These are phyloP conservation scores for Eupithecia vulgata DNA, from an alignment of 2,888 invertebrate genomes.

Conservation along the genomic window DNA sequence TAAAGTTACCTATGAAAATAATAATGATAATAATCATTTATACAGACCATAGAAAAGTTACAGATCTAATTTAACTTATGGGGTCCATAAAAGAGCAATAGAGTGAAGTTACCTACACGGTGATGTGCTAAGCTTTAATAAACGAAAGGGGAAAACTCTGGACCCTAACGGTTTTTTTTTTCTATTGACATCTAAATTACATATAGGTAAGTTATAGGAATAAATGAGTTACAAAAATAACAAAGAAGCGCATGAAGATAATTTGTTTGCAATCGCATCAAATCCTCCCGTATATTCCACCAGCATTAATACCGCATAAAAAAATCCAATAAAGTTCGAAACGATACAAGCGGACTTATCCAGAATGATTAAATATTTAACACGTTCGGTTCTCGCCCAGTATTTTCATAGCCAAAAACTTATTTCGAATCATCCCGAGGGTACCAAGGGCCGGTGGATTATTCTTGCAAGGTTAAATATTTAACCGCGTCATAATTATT, in stretches of 20 bases:
- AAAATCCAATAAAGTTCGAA: background rate
- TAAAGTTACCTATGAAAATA: no score
- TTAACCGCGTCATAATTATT: slow-evolving; percentile 14
- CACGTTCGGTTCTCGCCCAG: background rate
- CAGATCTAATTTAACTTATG: no score
- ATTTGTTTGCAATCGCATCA: background rate
- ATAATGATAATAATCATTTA: no score
- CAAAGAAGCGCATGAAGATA: background rate
- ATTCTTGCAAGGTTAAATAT: slow-evolving; percentile 17
- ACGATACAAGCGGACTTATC: background rate
- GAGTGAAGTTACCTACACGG: no score
- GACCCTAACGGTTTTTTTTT: no score
- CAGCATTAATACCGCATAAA: background rate
- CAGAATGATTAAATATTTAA: slow-evolving; percentile 10
- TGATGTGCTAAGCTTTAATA: no score
- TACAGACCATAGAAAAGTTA: no score
- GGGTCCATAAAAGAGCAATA: no score
- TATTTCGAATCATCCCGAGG: background rate
- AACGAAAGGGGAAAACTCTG: no score
- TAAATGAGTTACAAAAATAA: background rate
- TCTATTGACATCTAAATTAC: no score
- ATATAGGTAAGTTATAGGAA: background rate
- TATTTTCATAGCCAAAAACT: slow-evolving; percentile 12
- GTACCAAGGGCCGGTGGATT: background rate
- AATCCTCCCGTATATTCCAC: background rate